phyloP scores from a whole-genome alignment of 2,797 vertebrate genomes.

The Diplodus sargus region DNA sequence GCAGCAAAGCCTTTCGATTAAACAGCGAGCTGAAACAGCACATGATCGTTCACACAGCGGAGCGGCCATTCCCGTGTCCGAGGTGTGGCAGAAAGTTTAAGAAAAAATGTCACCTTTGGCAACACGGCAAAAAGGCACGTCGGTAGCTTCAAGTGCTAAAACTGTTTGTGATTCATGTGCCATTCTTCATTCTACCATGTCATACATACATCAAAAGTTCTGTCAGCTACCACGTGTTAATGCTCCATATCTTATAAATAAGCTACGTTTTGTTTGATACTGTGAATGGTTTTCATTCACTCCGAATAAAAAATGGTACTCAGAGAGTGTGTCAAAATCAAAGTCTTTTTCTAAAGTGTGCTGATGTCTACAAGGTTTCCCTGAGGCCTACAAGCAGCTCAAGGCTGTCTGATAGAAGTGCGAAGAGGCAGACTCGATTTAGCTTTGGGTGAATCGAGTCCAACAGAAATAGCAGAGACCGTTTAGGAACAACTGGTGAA shows the following conservation, averaged over 20 bases:
- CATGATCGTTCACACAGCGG: constrained; percentile 46
- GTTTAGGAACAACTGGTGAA: background rate
- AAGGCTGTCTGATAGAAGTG: constrained; percentile 14
- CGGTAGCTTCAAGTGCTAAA: constrained; percentile 6
- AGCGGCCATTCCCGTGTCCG: constrained; percentile 30
- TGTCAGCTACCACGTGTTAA: background rate
- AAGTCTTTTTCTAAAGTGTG: constrained; percentile 24
- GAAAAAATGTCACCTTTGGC: constrained; percentile 3
- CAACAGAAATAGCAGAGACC: background rate
- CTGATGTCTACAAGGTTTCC: constrained; percentile 29
- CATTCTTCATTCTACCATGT: background rate
- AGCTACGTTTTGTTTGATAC: constrained; percentile 6
- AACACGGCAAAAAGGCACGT: constrained; percentile 43
- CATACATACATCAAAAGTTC: background rate
- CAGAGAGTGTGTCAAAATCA: background rate
- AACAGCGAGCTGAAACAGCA: constrained; percentile 42
- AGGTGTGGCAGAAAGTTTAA: constrained; percentile 39
- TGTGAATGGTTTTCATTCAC: background rate
- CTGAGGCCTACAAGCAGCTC: constrained; percentile 11
- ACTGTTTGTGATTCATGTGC: background rate
- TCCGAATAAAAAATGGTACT: background rate
- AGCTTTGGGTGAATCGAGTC: background rate
- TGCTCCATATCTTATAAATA: constrained; percentile 9
- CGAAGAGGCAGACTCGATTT: constrained; percentile 3
- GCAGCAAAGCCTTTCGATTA: constrained; percentile 43